phyloP scores from a whole-genome alignment of 2,113 vertebrate species.

The Xenus cinereus region DNA sequence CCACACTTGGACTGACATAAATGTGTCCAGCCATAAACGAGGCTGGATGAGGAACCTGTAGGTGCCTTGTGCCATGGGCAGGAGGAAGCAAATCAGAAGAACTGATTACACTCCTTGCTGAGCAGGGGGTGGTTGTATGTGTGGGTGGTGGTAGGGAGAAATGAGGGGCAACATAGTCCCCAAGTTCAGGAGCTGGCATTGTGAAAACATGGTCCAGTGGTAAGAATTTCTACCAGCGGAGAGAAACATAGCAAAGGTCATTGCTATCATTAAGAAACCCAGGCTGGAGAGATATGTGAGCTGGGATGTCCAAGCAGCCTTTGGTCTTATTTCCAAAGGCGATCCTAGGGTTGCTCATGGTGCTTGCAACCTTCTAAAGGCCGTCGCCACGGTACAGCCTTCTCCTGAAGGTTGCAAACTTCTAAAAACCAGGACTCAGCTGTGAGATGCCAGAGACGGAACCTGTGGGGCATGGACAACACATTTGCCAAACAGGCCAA shows the following conservation, averaged over 20 bases:
- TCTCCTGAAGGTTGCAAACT: not conserved
- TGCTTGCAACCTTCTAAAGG: not conserved
- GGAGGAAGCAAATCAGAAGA: not conserved
- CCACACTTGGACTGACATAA: not conserved
- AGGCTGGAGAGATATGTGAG: not conserved
- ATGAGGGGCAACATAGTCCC: not conserved
- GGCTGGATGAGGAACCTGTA: not conserved
- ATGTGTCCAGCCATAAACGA: not conserved
- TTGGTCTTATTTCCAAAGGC: not conserved
- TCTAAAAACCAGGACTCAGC: not conserved
- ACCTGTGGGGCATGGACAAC: not conserved
- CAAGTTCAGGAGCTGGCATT: not conserved
- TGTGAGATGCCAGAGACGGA: not conserved
- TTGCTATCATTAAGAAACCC: not conserved
- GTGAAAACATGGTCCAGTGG: not conserved
- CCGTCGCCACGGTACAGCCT: not conserved
- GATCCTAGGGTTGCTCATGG: not conserved
- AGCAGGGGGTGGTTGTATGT: accelerated
- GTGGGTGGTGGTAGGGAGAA: not conserved
- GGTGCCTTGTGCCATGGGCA: not conserved
- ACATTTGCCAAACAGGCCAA: not conserved
- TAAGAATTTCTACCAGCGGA: not conserved
- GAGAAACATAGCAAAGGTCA: not conserved
- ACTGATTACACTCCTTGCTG: not conserved
- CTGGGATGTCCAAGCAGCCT: not conserved